Conservation (phyloP, 2,888 invertebrate species). For the Limnephilus auricula region DNA sequence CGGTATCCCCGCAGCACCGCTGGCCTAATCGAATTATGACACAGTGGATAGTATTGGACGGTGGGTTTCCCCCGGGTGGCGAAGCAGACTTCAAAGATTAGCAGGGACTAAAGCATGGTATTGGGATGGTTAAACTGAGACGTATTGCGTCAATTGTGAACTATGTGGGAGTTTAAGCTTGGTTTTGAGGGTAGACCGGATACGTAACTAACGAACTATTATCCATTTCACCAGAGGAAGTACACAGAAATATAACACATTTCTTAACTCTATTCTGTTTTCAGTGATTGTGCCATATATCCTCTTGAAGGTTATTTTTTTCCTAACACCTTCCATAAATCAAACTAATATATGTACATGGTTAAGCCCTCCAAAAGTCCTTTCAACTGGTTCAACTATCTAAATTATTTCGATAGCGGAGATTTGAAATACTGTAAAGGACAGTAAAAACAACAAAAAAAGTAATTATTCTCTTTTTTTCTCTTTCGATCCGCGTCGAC, state of each 20-base stretch:
- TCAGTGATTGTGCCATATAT: too few relatives aligned
- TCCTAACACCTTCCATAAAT: too few relatives aligned
- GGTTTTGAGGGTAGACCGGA: too few relatives aligned
- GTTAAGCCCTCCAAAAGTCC: too few relatives aligned
- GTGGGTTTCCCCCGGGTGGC: neutral
- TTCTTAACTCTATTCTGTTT: neutral
- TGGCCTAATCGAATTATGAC: constrained; percentile 40
- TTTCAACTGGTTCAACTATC: neutral
- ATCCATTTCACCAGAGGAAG: neutral
- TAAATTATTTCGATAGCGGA: neutral
- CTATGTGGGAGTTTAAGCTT: neutral
- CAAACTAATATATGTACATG: too few relatives aligned
- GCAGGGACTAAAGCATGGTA: neutral
- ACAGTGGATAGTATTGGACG: neutral
- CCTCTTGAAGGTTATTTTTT: too few relatives aligned
- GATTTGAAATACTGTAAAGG: too few relatives aligned
- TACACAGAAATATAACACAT: neutral
- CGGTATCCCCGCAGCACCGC: neutral
- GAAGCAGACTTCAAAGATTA: constrained; percentile 3
- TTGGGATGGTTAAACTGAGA: neutral
- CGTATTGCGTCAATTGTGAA: neutral
- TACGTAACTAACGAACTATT: neutral
- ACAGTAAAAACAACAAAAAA: too few relatives aligned
- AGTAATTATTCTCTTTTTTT: too few relatives aligned
- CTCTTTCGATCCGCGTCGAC: too few relatives aligned